phyloP scores from a whole-genome alignment of 2,888 invertebrate genomes.

The Nomada ruficornis region DNA sequence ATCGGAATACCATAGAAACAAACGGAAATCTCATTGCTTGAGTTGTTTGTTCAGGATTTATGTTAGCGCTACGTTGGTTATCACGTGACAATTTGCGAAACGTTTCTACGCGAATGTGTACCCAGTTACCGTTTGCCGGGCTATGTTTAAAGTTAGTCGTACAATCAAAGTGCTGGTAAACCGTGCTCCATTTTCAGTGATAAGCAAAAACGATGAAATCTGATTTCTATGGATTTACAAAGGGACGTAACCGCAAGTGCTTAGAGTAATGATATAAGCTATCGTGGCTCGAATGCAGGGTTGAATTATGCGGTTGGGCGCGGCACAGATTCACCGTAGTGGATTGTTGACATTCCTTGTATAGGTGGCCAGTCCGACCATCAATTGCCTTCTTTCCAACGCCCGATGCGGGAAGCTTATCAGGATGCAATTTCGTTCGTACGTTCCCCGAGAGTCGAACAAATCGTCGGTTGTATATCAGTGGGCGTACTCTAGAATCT shows the following conservation, averaged over 20 bases:
- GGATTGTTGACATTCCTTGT: conserved; percentile 65
- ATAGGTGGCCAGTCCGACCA: conserved; percentile 23
- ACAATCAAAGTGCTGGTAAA: too few relatives aligned
- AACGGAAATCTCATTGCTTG: too few relatives aligned
- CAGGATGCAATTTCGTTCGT: conserved; percentile 65
- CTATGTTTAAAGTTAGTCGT: too few relatives aligned
- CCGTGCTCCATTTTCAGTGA: too few relatives aligned
- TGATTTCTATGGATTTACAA: not conserved
- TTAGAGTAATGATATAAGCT: conserved; percentile 70
- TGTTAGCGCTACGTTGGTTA: too few relatives aligned
- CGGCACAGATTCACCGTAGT: conserved; percentile 55
- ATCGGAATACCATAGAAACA: too few relatives aligned
- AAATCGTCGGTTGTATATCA: conserved; percentile 46
- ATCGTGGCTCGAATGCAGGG: conserved; percentile 54
- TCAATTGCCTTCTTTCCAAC: conserved; percentile 50
- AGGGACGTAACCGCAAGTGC: conserved; percentile 11
- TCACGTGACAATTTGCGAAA: too few relatives aligned
- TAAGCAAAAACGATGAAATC: too few relatives aligned
- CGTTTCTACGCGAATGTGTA: too few relatives aligned
- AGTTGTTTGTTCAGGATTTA: too few relatives aligned
- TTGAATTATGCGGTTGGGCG: conserved; percentile 62
- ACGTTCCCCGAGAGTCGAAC: conserved; percentile 46
- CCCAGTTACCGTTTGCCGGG: too few relatives aligned
- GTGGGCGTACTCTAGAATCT: conserved; percentile 42
- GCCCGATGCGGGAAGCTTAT: conserved; percentile 56